phyloP scores from a whole-genome alignment of 2,113 vertebrate species.

The western clawed frog (Xenopus tropicalis) region DNA sequence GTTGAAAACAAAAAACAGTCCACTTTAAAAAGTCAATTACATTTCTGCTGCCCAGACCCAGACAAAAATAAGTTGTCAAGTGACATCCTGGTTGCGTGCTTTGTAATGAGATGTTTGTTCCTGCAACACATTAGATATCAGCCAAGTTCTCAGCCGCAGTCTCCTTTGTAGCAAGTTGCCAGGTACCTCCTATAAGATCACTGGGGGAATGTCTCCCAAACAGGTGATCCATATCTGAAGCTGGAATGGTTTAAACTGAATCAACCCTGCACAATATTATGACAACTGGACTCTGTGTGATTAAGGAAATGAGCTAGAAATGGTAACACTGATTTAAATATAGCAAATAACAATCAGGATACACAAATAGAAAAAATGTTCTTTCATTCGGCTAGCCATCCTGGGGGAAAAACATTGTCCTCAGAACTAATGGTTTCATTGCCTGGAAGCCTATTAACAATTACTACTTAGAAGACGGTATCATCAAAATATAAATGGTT shows the following conservation, averaged over 20 bases:
- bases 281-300: not conserved
- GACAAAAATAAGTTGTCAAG: constrained; percentile 16
- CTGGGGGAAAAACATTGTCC: too few relatives aligned
- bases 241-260: not conserved
- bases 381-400: too few relatives aligned
- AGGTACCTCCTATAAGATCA: not conserved
- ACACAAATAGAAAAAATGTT: too few relatives aligned
- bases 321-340: not conserved
- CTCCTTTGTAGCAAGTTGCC: not conserved
- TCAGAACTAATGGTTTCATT: too few relatives aligned
- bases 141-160: not conserved
- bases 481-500: too few relatives aligned
- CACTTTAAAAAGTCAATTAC: too few relatives aligned
- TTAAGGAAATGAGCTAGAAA: not conserved
- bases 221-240: not conserved
- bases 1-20: too few relatives aligned
- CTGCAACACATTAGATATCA: constrained; percentile 5
- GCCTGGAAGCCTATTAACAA: too few relatives aligned
- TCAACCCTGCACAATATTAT: not conserved
- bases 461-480: too few relatives aligned
- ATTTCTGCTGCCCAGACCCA: constrained; percentile 19
- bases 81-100: constrained; percentile 37
- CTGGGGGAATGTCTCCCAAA: too few relatives aligned
- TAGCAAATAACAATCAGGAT: too few relatives aligned
- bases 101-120: constrained; percentile 36